These are phyloP conservation scores for roundworm (Caenorhabditis elegans) DNA, from an alignment of 1,140 invertebrate genomes.

Conservation along the genomic window DNA sequence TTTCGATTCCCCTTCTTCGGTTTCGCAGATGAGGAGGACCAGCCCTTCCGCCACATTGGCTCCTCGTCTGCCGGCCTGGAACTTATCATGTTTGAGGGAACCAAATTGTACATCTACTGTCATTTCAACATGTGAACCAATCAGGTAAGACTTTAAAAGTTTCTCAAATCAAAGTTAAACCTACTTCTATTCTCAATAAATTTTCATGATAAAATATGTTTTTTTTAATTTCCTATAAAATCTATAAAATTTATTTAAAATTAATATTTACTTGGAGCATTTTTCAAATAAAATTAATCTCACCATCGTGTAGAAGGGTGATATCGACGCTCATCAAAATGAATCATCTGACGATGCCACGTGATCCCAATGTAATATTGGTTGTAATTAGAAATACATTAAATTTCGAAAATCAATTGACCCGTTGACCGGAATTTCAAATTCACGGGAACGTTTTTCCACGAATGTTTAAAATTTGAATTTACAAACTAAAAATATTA, in stretches of 20 bases:
- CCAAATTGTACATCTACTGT: conserved; percentile 2
- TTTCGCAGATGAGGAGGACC: too few species aligned
- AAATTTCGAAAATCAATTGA: not conserved
- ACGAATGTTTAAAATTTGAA: too few species aligned
- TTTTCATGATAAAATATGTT: too few species aligned
- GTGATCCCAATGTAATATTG: not conserved
- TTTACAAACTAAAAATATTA: too few species aligned
- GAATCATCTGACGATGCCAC: conserved; percentile 5
- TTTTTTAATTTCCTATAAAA: too few species aligned
- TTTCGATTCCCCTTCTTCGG: not conserved
- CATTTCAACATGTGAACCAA: not conserved
- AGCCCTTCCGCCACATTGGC: not conserved
- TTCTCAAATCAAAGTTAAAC: not conserved
- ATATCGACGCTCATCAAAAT: conserved; percentile 12
- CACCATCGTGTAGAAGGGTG: not conserved
- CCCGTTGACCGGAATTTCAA: not conserved
- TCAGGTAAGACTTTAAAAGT: not conserved
- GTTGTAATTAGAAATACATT: not conserved
- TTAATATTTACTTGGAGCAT: too few species aligned
- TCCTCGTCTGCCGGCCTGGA: conserved; percentile 17
- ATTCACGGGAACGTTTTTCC: too few species aligned
- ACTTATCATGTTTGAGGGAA: not conserved
- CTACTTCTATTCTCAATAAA: too few species aligned
- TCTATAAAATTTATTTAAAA: too few species aligned
- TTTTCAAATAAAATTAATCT: too few species aligned